Percentiles rank a stretch among this genome's conserved stretches.
phyloP scores from a whole-genome alignment of 2,888 invertebrate genomes.

The Hemithea aestivaria region DNA sequence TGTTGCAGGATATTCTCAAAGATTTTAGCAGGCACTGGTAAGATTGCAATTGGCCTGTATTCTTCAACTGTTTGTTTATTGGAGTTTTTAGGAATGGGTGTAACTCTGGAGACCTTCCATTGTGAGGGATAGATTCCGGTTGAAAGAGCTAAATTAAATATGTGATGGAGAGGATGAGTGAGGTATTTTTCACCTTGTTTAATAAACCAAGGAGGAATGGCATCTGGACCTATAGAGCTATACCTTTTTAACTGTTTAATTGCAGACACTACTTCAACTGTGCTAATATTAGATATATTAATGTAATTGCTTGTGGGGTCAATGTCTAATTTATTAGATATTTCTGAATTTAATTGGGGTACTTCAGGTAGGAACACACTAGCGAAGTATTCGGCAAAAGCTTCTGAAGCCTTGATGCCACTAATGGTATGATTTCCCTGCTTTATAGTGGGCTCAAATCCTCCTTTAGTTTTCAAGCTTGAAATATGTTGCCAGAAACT shows the following conservation, averaged over 20 bases:
- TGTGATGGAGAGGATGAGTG: too few relatives aligned
- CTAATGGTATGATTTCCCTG: neutral
- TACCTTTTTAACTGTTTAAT: conserved; percentile 2
- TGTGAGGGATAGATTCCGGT: neutral
- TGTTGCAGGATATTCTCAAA: conserved; percentile 1
- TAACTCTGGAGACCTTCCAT: conserved; percentile 1
- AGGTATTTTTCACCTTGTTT: neutral
- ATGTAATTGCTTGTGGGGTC: conserved; percentile 1
- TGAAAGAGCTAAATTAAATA: too few relatives aligned
- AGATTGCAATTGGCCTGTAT: neutral
- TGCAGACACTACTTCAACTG: neutral
- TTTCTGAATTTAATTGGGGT: neutral
- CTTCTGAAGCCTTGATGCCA: conserved; percentile 1
- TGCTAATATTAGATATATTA: conserved; percentile 1
- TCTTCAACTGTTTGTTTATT: neutral
- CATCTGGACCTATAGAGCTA: conserved; percentile 1
- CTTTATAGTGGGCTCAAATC: conserved; percentile 4
- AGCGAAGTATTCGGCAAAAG: conserved; percentile 4
- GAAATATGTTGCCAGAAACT: conserved; percentile 5
- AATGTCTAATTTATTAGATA: neutral
- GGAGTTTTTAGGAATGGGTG: neutral
- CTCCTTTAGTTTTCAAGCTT: conserved; percentile 1
- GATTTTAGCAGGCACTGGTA: conserved; percentile 1
- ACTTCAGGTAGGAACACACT: conserved; percentile 2
- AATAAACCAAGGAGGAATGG: neutral